These are phyloP conservation scores for Denticeps clupeoides DNA, from an alignment of 2,797 vertebrate species.

Conservation along the genomic window DNA sequence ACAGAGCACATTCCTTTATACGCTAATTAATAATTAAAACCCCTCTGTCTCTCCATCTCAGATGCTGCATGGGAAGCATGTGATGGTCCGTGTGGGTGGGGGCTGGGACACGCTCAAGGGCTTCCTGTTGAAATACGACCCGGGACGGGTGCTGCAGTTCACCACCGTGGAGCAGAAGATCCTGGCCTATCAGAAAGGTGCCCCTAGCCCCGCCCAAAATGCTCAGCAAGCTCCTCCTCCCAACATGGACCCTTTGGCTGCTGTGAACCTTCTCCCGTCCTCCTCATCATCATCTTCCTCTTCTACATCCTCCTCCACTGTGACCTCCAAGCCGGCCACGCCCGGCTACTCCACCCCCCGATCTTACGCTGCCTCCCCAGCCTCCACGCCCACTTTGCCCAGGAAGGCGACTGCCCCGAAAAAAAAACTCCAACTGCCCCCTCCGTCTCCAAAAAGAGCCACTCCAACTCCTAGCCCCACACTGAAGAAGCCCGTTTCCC, in stretches of 20 bases:
- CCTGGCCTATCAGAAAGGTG: conserved; percentile 83
- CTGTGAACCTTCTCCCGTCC: conserved; percentile 48
- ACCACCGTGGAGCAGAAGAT: conserved; percentile 96
- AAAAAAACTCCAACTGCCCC: conserved; percentile 53
- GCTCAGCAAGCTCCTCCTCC: conserved; percentile 62
- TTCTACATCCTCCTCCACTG: conserved; percentile 1
- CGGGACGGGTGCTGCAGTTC: conserved; percentile 84
- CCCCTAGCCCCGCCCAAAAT: conserved; percentile 41
- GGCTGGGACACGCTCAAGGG: conserved; percentile 97
- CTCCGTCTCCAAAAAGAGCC: conserved; percentile 40
- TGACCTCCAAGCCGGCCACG: conserved; percentile 22
- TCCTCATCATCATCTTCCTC: conserved; percentile 30
- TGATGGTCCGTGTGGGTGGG: conserved; percentile 97
- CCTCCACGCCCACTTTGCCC: conserved; percentile 51
- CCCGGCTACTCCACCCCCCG: conserved; percentile 33
- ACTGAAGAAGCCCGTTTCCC: conserved; percentile 35
- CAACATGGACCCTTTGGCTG: conserved; percentile 80
- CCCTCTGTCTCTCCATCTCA: conserved; percentile 32
- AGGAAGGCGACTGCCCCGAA: conserved; percentile 60
- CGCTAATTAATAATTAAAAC: no score
- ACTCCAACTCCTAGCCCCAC: conserved; percentile 40
- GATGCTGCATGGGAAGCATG: conserved; percentile 98
- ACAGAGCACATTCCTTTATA: no score
- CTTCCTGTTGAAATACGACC: conserved; percentile 90
- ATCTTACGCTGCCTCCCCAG: conserved; percentile 37